Base-by-base conservation (phyloP, 2,888 invertebrate species). In the Ornithoptera priamus region DNA sequence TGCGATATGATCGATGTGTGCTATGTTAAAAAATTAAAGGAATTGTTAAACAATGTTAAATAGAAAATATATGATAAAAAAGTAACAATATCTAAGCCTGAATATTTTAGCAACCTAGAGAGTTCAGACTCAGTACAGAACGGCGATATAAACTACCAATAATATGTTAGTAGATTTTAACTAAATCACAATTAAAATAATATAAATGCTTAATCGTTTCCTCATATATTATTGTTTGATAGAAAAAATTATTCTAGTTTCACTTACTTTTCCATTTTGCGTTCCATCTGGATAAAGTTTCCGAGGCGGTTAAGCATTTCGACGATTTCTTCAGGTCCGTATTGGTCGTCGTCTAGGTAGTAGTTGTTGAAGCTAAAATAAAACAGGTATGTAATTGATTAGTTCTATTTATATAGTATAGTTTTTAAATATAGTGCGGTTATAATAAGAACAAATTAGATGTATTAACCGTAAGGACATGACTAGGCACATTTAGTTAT, bases 271-370 rank as follows among this genome's bases (percentile, higher is more conserved):
- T 96, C 96, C 86, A 96, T 93, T 85, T 96, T 96, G 81, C 95
- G 94, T 81, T 96, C 96, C 76, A 95, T 94, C 80, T 96, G 94
- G 74, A 97, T 94, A 77, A 96, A 95, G 87, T 95, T 96, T 75
- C 95, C 95, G 80, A 97, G 94, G 81, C 96, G 95, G 78, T 95
- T 95, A 81, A 97, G 92, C 87, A 97, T 94, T 78, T 96, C 96
- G 90, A 96, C 87, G 73, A 97, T 94, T 72, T 96, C 95, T 85
- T 97, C 96, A 0, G 97, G 96, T 78, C 96, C 96, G 76, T 96
- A 96, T 70, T 95, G 94, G 76, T 94, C 90, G 50, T 94, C 94
- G 1, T 93, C 93, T 74, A 93, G 93, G 81, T 90, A 93, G 84
- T 93, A 93, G 83, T 88, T 90, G 80, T 78, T 85, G 57, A 83